These are phyloP conservation scores for Cryptoblepharus egeriae DNA, from an alignment of 2,797 vertebrate species.

Conservation along the genomic window DNA sequence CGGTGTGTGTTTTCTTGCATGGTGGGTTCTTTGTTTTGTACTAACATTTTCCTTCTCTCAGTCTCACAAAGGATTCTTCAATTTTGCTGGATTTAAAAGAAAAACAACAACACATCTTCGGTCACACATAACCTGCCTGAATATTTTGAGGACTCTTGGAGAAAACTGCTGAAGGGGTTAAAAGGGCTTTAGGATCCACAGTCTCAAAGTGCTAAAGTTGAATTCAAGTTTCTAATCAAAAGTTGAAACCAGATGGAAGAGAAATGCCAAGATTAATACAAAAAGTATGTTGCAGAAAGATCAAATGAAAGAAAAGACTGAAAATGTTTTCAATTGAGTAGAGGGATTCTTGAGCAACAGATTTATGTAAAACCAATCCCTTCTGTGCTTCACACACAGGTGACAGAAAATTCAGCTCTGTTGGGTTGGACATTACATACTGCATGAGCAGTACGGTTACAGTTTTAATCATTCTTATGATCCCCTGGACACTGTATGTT, in stretches of 20 bases:
- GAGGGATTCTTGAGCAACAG: constrained; percentile 57
- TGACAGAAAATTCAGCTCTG: constrained; percentile 20
- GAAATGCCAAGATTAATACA: constrained; percentile 74
- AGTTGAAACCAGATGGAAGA: constrained; percentile 79
- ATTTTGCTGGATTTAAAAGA: background rate
- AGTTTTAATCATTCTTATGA: background rate
- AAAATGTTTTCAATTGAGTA: constrained; percentile 60
- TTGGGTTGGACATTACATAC: background rate
- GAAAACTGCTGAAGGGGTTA: constrained; percentile 39
- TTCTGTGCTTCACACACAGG: background rate
- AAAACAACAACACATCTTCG: background rate
- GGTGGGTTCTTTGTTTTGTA: background rate
- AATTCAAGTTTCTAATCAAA: constrained; percentile 73
- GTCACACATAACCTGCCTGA: background rate
- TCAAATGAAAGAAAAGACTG: constrained; percentile 73
- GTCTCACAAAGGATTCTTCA: background rate
- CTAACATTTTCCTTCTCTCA: background rate
- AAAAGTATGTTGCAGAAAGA: constrained; percentile 77
- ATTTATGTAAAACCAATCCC: constrained; percentile 52
- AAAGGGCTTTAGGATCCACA: constrained; percentile 54
- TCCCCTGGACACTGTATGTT: background rate
- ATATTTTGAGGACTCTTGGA: constrained; percentile 31
- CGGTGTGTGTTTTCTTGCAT: too few species aligned
- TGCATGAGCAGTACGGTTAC: background rate
- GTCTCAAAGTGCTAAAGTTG: constrained; percentile 55